These are phyloP conservation scores for Lucilia sericata DNA, from an alignment of 1,140 invertebrate genomes.

Conservation along the genomic window DNA sequence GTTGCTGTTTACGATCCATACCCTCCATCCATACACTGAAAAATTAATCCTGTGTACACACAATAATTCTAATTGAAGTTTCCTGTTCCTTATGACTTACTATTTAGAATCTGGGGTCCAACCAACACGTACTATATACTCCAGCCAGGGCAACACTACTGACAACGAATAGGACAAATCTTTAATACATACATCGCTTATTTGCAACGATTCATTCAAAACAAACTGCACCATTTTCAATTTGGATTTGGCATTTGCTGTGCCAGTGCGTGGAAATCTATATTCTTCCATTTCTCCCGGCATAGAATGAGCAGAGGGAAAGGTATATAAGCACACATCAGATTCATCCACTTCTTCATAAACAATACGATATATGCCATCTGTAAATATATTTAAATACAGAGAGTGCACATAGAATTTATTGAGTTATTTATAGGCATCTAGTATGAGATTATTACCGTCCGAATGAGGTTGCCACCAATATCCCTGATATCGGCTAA, in stretches of 20 bases:
- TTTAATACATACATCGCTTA: slow-evolving; percentile 75
- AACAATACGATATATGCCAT: slow-evolving; percentile 87
- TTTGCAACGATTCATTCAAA: slow-evolving; percentile 75
- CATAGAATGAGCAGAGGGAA: slow-evolving; percentile 83
- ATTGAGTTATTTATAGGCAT: slow-evolving; percentile 50
- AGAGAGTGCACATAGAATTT: background rate
- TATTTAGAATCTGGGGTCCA: slow-evolving; percentile 91
- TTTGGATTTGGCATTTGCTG: slow-evolving; percentile 88
- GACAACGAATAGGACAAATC: slow-evolving; percentile 81
- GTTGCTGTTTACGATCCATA: slow-evolving; percentile 86
- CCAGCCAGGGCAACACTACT: slow-evolving; percentile 89
- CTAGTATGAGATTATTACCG: slow-evolving; percentile 65
- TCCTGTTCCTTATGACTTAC: slow-evolving; percentile 72
- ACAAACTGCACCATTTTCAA: slow-evolving; percentile 91
- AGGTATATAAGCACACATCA: slow-evolving; percentile 91
- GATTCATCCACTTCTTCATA: slow-evolving; percentile 98
- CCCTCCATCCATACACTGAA: slow-evolving; percentile 89
- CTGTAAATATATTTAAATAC: slow-evolving; percentile 61
- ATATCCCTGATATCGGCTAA: slow-evolving; percentile 93
- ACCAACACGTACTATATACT: slow-evolving; percentile 93
- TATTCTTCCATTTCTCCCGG: slow-evolving; percentile 87
- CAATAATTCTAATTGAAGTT: background rate
- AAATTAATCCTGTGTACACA: slow-evolving; percentile 1
- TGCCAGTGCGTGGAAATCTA: slow-evolving; percentile 91
- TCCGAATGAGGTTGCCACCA: slow-evolving; percentile 93